Evolutionary conservation across 1,140 invertebrate genomes (phyloP), one percentile per base, ranked within the genome.

Genomic region (Dolichoris vasculosae): DNA sequence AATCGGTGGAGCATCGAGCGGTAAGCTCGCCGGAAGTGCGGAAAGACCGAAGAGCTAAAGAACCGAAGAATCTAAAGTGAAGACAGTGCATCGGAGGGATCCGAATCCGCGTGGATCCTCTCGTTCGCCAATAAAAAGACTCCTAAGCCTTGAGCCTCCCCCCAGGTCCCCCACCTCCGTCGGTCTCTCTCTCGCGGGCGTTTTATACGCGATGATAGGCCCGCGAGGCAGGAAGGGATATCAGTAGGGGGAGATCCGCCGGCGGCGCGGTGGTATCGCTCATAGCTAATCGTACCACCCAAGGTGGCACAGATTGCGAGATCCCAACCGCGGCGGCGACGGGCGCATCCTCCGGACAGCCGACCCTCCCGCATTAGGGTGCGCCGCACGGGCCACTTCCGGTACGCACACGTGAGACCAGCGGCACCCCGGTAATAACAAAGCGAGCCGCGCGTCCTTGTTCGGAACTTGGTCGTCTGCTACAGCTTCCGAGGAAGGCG

Each of bases 261-360:
- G 71, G 51, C 51, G 30, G 43, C 55, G 82, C 82, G 35, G 43
- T n/a, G 46, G 71, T 48, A 76, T 76, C 87, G 88, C 26, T 88
- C 89, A 92, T 90, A 92, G 88, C 91, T 92, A 92, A 93, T 93
- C 90, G 91, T 93, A 93, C 92, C 92, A 93, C 91, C 92, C 92
- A 93, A 93, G 93, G 93, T 93, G 93, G 93, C 92, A 93, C 90
- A 93, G 92, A 93, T 93, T 93, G 90, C 92, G 30, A 8, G 69
- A 73, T 30, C 63, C 75, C 83, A 46, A 73, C 43, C 63, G 69
- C 83, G 20, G 35, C 46, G 43, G 82, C 76, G 82, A 64, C 38
- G 48, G 26, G 67, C 40, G 43, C 73, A 77, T 15, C 64, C 80
- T 46, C 71, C 51, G 15, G 48, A 35, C 76, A 30, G 51, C 64